These are phyloP conservation scores for Mellivora capensis DNA, from an alignment of 2,113 vertebrate genomes.

Conservation along the genomic window DNA sequence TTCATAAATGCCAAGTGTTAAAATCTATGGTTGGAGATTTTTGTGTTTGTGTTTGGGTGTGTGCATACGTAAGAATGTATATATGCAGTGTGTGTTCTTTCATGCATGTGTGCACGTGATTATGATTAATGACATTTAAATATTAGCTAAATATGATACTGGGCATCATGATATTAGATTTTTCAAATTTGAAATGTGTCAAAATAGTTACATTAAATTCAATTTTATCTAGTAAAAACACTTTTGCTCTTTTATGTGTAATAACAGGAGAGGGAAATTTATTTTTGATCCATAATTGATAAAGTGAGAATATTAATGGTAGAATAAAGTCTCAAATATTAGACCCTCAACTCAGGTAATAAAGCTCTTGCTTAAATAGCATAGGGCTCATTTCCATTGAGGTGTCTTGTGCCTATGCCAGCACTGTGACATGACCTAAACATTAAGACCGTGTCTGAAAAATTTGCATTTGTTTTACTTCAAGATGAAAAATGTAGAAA, in stretches of 20 bases:
- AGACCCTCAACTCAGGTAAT: neutral
- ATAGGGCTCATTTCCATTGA: too few species aligned
- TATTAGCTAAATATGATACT: neutral
- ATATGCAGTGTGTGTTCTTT: neutral
- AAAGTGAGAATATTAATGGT: neutral
- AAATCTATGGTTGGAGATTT: too few species aligned
- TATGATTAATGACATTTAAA: neutral
- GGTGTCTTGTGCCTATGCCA: neutral
- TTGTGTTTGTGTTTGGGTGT: neutral
- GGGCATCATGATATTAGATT: neutral
- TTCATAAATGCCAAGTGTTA: neutral
- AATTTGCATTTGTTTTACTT: neutral
- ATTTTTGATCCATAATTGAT: neutral
- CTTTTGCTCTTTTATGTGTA: neutral
- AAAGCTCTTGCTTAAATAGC: neutral
- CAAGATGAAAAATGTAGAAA: neutral
- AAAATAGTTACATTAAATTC: neutral
- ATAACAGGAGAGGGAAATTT: neutral
- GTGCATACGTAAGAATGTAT: accelerated
- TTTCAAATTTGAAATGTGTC: neutral
- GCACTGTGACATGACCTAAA: neutral
- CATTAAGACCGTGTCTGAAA: neutral
- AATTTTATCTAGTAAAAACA: neutral
- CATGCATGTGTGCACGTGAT: too few species aligned
- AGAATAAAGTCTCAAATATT: neutral